Percentiles rank a stretch among this genome's conserved stretches.
Conservation (phyloP, 1,140 invertebrate genomes). For the Drosophila setifemur region DNA sequence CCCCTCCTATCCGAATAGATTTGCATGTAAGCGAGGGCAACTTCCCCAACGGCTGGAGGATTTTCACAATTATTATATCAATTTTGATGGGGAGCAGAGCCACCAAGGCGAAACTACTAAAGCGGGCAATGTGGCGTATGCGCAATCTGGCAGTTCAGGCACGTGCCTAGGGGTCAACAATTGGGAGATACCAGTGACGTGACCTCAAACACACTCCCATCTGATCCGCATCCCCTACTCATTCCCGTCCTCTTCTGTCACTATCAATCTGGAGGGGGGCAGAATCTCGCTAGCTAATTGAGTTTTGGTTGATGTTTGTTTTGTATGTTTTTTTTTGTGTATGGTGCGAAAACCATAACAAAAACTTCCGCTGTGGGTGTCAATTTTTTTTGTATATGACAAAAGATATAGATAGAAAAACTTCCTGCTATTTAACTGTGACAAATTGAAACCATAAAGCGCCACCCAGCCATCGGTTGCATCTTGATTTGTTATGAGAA, state of each 20-base stretch:
- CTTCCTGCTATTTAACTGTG: conserved; percentile 49
- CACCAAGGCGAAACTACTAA: conserved; percentile 23
- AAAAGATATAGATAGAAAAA: not conserved
- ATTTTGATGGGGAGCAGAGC: conserved; percentile 33
- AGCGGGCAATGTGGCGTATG: conserved; percentile 27
- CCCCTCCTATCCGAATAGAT: conserved; percentile 1
- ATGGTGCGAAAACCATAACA: conserved; percentile 15
- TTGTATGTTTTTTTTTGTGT: no score
- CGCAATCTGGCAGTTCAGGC: conserved; percentile 24
- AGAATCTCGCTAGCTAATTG: conserved; percentile 14
- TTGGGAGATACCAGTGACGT: conserved; percentile 22
- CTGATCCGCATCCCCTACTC: not conserved
- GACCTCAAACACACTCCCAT: not conserved
- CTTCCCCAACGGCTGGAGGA: conserved; percentile 15
- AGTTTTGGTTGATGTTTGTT: no score
- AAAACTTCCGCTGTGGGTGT: conserved; percentile 45
- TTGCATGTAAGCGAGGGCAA: conserved; percentile 36
- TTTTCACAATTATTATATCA: conserved; percentile 44
- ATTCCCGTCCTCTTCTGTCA: not conserved
- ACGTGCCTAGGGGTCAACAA: conserved; percentile 34
- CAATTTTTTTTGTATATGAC: conserved; percentile 13
- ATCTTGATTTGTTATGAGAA: conserved; percentile 34
- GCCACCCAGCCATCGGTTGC: conserved; percentile 42
- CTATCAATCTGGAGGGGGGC: conserved; percentile 1
- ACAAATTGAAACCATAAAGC: conserved; percentile 60